A percentile compares a stretch with the other conserved stretches of the same genome.
Evolutionary conservation across 2,797 vertebrate genomes (phyloP).

Genomic region (Chaetodon trifasciatus): DNA sequence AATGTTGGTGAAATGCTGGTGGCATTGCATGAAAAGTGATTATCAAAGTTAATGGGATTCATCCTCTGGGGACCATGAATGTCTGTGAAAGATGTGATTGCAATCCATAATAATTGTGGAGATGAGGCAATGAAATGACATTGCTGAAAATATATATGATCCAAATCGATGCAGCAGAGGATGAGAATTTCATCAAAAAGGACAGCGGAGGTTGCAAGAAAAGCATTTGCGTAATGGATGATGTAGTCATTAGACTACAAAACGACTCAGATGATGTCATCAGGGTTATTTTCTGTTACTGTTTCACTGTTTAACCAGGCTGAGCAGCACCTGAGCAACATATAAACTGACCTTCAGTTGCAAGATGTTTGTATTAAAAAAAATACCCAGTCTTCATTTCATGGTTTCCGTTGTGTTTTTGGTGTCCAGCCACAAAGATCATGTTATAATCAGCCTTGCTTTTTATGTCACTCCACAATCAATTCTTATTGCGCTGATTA

Average conservation of each 20-base stretch:
- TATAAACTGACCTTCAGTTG: background rate
- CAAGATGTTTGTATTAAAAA: background rate
- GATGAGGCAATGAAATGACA: background rate
- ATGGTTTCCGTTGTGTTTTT: background rate
- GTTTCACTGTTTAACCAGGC: background rate
- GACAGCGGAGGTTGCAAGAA: conserved; percentile 23
- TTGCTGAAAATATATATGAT: background rate
- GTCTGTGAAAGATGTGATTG: background rate
- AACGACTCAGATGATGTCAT: conserved; percentile 4
- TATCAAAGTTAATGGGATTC: background rate
- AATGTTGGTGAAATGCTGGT: background rate
- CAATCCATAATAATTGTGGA: background rate
- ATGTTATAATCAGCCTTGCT: background rate
- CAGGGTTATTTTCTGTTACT: background rate
- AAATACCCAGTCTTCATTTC: background rate
- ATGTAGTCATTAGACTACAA: background rate
- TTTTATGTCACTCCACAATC: background rate
- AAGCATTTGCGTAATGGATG: conserved; percentile 62
- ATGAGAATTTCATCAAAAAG: conserved; percentile 48
- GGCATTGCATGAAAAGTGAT: background rate
- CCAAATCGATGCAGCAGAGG: background rate
- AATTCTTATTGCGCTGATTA: background rate
- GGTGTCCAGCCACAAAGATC: background rate
- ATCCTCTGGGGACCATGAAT: background rate
- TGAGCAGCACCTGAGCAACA: background rate